phyloP scores from a whole-genome alignment of 1,140 invertebrate species.

The Anastatus disparis region DNA sequence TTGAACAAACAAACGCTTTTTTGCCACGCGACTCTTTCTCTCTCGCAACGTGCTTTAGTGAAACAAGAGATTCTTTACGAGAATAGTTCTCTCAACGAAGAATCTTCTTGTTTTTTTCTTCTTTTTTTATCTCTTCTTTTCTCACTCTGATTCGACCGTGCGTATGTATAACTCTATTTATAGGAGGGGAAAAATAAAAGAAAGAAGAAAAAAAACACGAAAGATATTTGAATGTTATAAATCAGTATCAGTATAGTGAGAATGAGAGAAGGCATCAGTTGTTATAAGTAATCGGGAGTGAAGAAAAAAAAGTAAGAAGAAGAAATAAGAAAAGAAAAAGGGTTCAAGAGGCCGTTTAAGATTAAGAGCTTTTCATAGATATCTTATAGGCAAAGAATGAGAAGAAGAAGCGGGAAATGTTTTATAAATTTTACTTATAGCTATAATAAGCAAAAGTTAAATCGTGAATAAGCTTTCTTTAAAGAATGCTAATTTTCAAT shows the following conservation, averaged over 20 bases:
- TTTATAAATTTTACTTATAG: no score
- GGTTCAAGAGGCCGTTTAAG: slow-evolving; percentile 11
- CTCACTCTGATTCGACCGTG: neutral
- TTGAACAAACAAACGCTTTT: neutral
- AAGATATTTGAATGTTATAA: neutral
- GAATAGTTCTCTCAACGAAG: slow-evolving; percentile 4
- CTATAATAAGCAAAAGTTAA: no score
- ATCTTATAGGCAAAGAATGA: no score
- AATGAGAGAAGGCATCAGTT: neutral
- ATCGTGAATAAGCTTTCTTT: no score
- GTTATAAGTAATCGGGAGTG: neutral
- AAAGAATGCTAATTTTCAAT: slow-evolving; percentile 22
- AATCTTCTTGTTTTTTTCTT: neutral
- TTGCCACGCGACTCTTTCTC: slow-evolving; percentile 2
- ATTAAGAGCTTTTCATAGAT: slow-evolving; percentile 12
- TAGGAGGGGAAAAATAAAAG: neutral
- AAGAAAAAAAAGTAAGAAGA: neutral
- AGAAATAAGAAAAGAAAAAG: neutral
- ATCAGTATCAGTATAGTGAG: neutral
- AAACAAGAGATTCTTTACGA: slow-evolving; percentile 13
- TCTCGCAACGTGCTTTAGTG: no score
- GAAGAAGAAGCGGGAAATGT: no score
- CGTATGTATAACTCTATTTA: neutral
- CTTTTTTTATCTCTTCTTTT: no score
- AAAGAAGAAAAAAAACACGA: neutral